Evolutionary conservation across 2,888 invertebrate genomes (phyloP).

Genomic region (Ptychoptera contaminata): DNA sequence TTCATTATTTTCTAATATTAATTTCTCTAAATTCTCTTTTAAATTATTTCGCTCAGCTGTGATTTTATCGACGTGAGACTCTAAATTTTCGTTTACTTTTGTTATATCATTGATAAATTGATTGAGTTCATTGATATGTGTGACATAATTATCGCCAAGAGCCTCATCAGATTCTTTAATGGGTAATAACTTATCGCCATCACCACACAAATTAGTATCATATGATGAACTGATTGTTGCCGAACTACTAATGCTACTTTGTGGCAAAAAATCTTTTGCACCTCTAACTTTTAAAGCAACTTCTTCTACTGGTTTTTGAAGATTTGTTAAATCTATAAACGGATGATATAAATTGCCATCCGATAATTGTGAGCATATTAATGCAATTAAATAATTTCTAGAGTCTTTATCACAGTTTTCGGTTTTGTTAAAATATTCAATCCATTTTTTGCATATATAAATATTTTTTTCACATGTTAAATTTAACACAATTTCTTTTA

Average conservation of each 20-base stretch:
- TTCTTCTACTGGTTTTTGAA: neutral
- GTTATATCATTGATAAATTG: neutral
- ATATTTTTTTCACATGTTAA: neutral
- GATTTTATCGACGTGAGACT: neutral
- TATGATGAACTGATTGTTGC: no score
- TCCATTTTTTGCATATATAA: conserved; percentile 16
- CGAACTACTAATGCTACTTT: no score
- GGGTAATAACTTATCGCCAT: neutral
- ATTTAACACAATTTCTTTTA: neutral
- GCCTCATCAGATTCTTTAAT: neutral
- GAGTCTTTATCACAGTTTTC: conserved; percentile 17
- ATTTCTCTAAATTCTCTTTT: neutral
- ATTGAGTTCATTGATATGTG: neutral
- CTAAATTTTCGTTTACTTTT: neutral
- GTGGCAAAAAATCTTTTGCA: no score
- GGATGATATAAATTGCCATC: neutral
- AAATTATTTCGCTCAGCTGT: neutral
- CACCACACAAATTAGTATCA: neutral
- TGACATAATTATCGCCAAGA: neutral
- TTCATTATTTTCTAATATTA: no score
- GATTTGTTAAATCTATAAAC: neutral
- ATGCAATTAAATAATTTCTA: conserved; percentile 20
- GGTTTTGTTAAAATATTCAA: conserved; percentile 18
- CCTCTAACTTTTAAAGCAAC: no score
- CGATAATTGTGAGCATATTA: conserved; percentile 20